A percentile compares a stretch with the other conserved stretches of the same genome.
These are phyloP conservation scores for Hydrocynus forskahlii DNA, from an alignment of 2,797 vertebrate genomes.

Conservation along the genomic window DNA sequence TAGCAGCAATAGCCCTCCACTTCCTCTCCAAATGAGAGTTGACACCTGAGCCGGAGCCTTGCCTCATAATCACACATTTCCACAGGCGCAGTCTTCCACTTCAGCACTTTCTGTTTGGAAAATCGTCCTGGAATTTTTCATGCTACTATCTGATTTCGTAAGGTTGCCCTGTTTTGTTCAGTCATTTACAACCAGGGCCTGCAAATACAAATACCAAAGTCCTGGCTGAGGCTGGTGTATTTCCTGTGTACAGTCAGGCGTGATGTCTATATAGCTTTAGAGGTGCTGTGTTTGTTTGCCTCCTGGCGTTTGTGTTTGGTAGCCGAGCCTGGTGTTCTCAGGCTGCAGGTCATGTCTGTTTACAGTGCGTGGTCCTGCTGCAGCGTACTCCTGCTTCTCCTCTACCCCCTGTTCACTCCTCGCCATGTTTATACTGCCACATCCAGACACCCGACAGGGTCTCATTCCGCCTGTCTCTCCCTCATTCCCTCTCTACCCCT, in stretches of 20 bases:
- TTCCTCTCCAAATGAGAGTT: constrained; percentile 58
- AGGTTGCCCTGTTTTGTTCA: constrained; percentile 33
- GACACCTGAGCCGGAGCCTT: constrained; percentile 58
- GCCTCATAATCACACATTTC: constrained; percentile 56
- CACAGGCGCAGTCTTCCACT: constrained; percentile 52
- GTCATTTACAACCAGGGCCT: constrained; percentile 24
- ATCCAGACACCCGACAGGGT: constrained; percentile 26
- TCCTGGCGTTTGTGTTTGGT: constrained; percentile 49
- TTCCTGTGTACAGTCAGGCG: constrained; percentile 34
- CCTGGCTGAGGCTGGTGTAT: constrained; percentile 29
- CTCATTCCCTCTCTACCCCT: constrained; percentile 18
- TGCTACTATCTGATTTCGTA: constrained; percentile 34
- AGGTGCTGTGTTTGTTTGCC: constrained; percentile 48
- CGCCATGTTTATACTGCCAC: constrained; percentile 44
- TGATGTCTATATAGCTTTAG: constrained; percentile 48
- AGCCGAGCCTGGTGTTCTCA: constrained; percentile 41
- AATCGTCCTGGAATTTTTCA: neutral
- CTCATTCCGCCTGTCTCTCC: neutral
- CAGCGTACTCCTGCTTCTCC: constrained; percentile 41
- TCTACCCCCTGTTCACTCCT: constrained; percentile 48
- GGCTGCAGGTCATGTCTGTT: constrained; percentile 58
- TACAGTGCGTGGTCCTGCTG: constrained; percentile 49
- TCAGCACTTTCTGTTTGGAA: constrained; percentile 56
- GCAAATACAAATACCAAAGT: constrained; percentile 30
- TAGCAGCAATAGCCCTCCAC: constrained; percentile 55